A percentile compares a stretch with the other conserved stretches of the same genome.
These are phyloP conservation scores for Dolomedes plantarius DNA, from an alignment of 2,888 invertebrate genomes.

Conservation along the genomic window DNA sequence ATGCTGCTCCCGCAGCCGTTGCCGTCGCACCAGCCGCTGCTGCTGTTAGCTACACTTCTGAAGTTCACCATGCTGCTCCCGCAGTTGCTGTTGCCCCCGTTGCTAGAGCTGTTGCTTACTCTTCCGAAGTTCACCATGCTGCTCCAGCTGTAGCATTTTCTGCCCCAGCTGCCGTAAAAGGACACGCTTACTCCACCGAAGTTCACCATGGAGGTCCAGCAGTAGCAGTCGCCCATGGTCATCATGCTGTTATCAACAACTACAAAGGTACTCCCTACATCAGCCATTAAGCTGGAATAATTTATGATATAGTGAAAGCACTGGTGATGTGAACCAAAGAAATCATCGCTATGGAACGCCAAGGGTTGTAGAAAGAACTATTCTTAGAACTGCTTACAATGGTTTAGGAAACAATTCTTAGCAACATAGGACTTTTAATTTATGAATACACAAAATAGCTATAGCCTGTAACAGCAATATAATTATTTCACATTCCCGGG, in stretches of 20 bases:
- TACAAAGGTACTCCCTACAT: constrained; percentile 60
- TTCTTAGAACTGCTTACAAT: not conserved
- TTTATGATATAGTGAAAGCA: not conserved
- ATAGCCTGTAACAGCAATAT: not conserved
- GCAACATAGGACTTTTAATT: not conserved
- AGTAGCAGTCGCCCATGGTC: constrained; percentile 1
- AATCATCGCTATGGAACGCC: not conserved
- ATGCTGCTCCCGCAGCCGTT: constrained; percentile 24
- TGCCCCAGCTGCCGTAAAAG: constrained; percentile 33
- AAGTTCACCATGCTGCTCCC: not conserved
- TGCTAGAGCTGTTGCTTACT: not conserved
- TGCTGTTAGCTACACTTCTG: constrained; percentile 4
- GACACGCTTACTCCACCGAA: constrained; percentile 45
- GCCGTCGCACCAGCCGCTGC: constrained; percentile 18
- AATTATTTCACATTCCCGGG: not conserved
- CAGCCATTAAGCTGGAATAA: constrained; percentile 38
- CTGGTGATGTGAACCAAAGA: constrained; percentile 60
- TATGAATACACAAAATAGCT: not conserved
- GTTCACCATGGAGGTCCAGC: constrained; percentile 39
- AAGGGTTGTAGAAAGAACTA: not conserved
- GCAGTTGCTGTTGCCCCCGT: constrained; percentile 9
- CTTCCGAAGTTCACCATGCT: constrained; percentile 32
- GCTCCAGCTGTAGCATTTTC: constrained; percentile 15
- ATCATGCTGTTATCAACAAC: constrained; percentile 40
- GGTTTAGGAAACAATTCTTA: not conserved